Evolutionary conservation across 92 coral and sea anemone species (phyloP), one percentile per base, ranked within the genome.

Genomic region (Epizoanthus ramosus): DNA sequence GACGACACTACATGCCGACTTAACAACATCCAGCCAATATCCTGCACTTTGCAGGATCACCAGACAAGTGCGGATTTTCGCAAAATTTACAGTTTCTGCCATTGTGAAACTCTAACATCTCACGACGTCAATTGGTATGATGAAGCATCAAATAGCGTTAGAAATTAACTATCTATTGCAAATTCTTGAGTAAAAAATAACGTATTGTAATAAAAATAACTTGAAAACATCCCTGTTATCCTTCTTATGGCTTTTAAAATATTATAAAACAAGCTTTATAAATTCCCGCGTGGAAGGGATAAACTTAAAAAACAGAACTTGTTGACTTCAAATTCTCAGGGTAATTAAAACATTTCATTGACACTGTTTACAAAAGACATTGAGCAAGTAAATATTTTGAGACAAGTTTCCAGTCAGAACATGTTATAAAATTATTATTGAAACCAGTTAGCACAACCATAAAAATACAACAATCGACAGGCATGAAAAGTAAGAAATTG

Each of bases 131-230:
- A 33, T 57, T 75, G 31, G 18, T 75, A 6, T 21, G 17, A 50
- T 19, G 80, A 58, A 75, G 68, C 66, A 75, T 52, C 25, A 41
- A 77, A 60, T 39, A 61, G 57, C 57, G 28, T 77, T 77, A 77
- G 6, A 77, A 77, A 77, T 61, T 50, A 77, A 77, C 82, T 18
- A 14, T 41, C 72, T 67, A 67, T 61, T 43, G 54, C 69, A 64
- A 77, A 77, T 39, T 77, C 58, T 61, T 21, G 13, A 77, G 70
- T 77, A 61, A 77, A 77, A 75, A 77, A 77, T 60, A 60, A 41
- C 50, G 59, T 75, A 35, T 50, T 77, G 25, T 61, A 77, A 77
- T 77, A 77, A 77, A 77, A 77, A 77, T 77, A 77, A 77, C 82
- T 39, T 77, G 82, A 41, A 60, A 59, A 61, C 71, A 61, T 77